phyloP scores from a whole-genome alignment of 2,888 invertebrate species.

The Campaea margaritaria region DNA sequence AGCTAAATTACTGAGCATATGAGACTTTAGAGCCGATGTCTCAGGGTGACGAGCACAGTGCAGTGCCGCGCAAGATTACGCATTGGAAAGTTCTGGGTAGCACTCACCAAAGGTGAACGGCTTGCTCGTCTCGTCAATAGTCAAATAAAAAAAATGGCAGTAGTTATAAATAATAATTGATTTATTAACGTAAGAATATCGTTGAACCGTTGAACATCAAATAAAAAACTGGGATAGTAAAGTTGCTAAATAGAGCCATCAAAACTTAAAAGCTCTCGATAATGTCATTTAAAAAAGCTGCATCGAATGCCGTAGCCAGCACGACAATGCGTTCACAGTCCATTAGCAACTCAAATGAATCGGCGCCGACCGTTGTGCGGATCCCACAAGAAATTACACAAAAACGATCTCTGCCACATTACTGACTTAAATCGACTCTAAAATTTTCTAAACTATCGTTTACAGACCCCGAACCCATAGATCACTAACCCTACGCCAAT shows the following conservation, averaged over 20 bases:
- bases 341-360: conserved; percentile 65
- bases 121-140: too few relatives aligned
- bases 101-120: too few relatives aligned
- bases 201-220: conserved; percentile 9
- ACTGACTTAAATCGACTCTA: conserved; percentile 77
- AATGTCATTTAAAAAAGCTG: conserved; percentile 22
- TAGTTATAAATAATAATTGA: too few relatives aligned
- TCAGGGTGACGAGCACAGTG: too few relatives aligned
- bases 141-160: too few relatives aligned
- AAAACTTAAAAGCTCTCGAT: conserved; percentile 14
- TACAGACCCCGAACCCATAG: conserved; percentile 71
- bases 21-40: too few relatives aligned
- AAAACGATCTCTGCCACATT: conserved; percentile 74
- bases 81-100: too few relatives aligned
- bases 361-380: conserved; percentile 54
- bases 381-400: conserved; percentile 70
- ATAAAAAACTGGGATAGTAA: conserved; percentile 17
- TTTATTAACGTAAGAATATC: neutral
- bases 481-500: conserved; percentile 70
- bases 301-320: conserved; percentile 26
- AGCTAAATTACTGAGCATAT: too few relatives aligned
- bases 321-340: conserved; percentile 65
- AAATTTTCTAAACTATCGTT: conserved; percentile 80
- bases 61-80: too few relatives aligned
- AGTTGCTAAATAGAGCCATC: conserved; percentile 37